Percentiles rank a stretch among this genome's conserved stretches.
These are phyloP conservation scores for Lucifuga dentata DNA, from an alignment of 2,113 vertebrate genomes.

Conservation along the genomic window DNA sequence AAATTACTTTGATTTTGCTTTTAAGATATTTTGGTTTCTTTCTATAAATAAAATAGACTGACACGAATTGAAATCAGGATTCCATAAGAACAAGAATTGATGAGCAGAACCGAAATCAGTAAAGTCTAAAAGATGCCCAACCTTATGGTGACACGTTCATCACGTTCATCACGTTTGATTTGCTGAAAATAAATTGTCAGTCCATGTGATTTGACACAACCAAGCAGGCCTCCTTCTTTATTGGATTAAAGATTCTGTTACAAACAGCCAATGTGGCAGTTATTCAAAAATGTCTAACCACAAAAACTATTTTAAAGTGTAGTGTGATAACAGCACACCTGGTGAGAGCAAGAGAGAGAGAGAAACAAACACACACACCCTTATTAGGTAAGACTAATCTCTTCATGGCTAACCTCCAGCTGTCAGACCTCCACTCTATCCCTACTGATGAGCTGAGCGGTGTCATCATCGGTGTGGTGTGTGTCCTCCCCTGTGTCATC, in stretches of 20 bases:
- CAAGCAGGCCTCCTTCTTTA: constrained; percentile 24
- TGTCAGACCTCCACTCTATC: constrained; percentile 70
- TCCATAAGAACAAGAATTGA: too few species aligned
- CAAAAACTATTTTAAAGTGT: constrained; percentile 22
- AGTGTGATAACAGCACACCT: constrained; percentile 25
- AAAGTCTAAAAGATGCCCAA: too few species aligned
- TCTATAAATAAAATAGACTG: too few species aligned
- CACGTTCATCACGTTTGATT: too few species aligned
- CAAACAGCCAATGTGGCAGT: constrained; percentile 22
- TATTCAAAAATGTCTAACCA: constrained; percentile 33
- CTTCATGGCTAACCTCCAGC: constrained; percentile 11
- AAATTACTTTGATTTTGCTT: too few species aligned
- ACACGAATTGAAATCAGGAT: too few species aligned
- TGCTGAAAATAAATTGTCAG: too few species aligned
- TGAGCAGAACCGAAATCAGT: too few species aligned
- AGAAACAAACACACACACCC: too few species aligned
- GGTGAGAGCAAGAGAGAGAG: constrained; percentile 17
- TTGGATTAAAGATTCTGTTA: constrained; percentile 25
- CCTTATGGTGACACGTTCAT: too few species aligned
- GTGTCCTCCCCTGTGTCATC: constrained; percentile 64
- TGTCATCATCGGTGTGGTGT: constrained; percentile 72
- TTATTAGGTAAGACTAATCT: constrained; percentile 43
- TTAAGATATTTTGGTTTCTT: too few species aligned
- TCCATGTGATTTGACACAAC: constrained; percentile 37
- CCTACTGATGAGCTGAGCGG: constrained; percentile 77